phyloP scores from a whole-genome alignment of 2,113 vertebrate genomes.

The Alligator mississippiensis region DNA sequence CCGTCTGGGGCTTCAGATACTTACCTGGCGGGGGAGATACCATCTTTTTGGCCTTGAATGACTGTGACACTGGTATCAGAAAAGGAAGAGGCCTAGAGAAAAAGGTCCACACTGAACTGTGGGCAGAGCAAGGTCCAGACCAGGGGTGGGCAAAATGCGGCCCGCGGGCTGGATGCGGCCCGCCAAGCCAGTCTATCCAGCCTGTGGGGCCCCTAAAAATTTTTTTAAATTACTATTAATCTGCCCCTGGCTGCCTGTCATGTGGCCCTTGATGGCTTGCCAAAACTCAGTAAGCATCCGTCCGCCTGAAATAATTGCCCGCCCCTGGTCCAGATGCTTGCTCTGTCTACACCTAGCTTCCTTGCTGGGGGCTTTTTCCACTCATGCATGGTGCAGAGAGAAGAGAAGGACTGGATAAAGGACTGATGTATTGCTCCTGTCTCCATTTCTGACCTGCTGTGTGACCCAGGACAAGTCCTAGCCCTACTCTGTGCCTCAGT shows the following conservation, averaged over 20 bases:
- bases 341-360: background rate
- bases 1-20: too few species aligned
- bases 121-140: background rate
- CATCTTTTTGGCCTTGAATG: too few species aligned
- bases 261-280: too few species aligned
- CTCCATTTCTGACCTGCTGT: background rate
- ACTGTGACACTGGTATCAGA: background rate
- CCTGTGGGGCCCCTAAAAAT: too few species aligned
- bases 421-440: background rate
- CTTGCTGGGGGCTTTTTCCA: background rate
- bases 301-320: too few species aligned
- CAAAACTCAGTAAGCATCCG: too few species aligned
- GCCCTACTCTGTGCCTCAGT: fast-evolving
- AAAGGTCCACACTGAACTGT: background rate
- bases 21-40: too few species aligned
- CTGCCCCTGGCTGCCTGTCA: too few species aligned
- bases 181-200: too few species aligned
- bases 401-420: background rate
- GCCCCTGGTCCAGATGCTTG: background rate
- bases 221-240: too few species aligned
- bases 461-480: fast-evolving
- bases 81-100: background rate
- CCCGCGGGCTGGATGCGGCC: too few species aligned
- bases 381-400: background rate
- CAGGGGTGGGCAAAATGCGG: too few species aligned